Conservation (phyloP, 2,797 vertebrate species). For the Pseudotriccus pelzelni region DNA sequence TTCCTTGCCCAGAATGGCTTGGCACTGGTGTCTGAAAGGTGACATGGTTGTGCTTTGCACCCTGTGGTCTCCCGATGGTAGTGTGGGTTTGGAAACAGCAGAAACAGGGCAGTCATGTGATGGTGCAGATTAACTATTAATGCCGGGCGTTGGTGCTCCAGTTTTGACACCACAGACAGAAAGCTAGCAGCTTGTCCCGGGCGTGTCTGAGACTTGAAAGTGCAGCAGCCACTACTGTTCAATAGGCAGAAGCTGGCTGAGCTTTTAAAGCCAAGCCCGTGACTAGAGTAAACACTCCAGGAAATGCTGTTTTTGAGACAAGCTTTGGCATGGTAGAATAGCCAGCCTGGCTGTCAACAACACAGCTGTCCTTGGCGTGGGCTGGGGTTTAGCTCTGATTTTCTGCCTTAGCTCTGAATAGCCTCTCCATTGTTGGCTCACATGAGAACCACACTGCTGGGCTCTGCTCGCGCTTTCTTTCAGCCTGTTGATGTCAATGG, state of each 20-base stretch:
- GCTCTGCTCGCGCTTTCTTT: background rate
- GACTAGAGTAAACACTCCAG: constrained; percentile 27
- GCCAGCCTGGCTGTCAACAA: constrained; percentile 36
- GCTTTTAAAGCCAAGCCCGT: background rate
- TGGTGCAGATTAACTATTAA: background rate
- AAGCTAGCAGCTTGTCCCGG: background rate
- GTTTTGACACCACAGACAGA: background rate
- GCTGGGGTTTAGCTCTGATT: constrained; percentile 38
- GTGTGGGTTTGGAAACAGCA: background rate
- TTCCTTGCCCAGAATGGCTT: background rate
- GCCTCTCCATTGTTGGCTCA: constrained; percentile 41
- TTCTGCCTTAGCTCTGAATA: constrained; percentile 45
- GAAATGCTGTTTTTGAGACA: constrained; percentile 5
- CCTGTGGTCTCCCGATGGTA: background rate
- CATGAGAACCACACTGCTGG: background rate
- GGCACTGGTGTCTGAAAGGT: background rate
- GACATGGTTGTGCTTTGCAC: background rate
- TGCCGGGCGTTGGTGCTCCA: fast-evolving
- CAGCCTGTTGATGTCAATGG: background rate
- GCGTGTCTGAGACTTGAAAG: background rate
- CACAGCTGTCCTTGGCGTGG: constrained; percentile 41
- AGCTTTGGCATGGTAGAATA: background rate
- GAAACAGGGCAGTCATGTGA: background rate
- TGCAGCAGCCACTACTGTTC: background rate
- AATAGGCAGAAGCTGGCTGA: constrained; percentile 11